Conservation (phyloP, 2,113 vertebrate species). For the Amazona vittata region DNA sequence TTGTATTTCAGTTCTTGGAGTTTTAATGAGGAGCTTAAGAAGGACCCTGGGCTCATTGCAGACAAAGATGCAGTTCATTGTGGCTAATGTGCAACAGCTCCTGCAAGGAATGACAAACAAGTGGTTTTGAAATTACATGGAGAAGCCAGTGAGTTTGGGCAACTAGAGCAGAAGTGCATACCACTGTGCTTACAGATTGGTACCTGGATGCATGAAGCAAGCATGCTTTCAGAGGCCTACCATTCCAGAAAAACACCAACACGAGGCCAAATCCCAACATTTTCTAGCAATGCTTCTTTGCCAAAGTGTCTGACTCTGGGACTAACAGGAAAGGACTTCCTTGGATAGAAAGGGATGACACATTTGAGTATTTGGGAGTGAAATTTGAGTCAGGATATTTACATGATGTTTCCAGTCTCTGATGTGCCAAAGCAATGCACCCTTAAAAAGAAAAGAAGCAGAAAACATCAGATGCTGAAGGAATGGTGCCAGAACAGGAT, state of each 20-base stretch:
- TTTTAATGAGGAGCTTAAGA: background rate
- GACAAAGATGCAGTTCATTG: background rate
- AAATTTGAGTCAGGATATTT: background rate
- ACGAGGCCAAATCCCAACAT: background rate
- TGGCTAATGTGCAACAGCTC: background rate
- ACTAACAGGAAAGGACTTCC: background rate
- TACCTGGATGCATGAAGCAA: background rate
- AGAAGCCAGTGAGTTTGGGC: background rate
- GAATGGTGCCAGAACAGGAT: background rate
- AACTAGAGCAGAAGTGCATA: background rate
- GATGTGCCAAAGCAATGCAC: background rate
- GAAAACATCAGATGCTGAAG: background rate
- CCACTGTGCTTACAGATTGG: background rate
- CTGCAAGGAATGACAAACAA: background rate
- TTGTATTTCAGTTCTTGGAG: background rate
- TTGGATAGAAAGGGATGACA: background rate
- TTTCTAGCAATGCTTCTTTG: background rate
- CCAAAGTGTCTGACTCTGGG: background rate
- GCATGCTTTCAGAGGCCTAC: background rate
- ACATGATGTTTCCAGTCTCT: background rate
- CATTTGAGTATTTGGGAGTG: rapidly evolving
- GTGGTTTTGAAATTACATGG: background rate
- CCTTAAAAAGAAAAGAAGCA: background rate
- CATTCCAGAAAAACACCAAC: background rate
- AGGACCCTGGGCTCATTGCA: background rate